phyloP scores from a whole-genome alignment of 2,113 vertebrate genomes.

The Tenrec ecaudatus region DNA sequence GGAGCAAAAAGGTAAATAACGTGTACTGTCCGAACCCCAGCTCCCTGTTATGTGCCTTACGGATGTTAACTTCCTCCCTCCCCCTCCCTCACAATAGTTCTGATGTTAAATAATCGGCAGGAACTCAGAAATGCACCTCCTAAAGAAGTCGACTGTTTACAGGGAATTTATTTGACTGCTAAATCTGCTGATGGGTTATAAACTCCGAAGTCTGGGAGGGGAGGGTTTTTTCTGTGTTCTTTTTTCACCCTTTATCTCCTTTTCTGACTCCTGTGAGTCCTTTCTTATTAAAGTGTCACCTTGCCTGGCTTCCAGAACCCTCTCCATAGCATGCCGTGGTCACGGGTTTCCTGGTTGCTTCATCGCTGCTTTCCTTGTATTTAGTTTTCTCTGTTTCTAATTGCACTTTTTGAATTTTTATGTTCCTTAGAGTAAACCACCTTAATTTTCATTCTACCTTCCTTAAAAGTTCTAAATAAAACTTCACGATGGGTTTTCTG shows the following conservation, averaged over 20 bases:
- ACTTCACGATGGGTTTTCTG: conserved; percentile 50
- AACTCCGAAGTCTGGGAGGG: conserved; percentile 86
- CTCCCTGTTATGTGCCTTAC: conserved; percentile 99
- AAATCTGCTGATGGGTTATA: conserved; percentile 92
- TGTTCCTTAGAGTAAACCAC: conserved; percentile 86
- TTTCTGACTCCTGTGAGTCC: conserved; percentile 91
- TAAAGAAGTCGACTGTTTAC: conserved; percentile 90
- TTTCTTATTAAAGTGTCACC: conserved; percentile 93
- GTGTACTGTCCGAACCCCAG: conserved; percentile 96
- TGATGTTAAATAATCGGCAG: conserved; percentile 93
- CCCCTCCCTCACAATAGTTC: conserved; percentile 88
- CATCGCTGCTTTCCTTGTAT: conserved; percentile 92
- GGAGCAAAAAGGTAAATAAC: conserved; percentile 99
- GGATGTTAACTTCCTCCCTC: conserved; percentile 94
- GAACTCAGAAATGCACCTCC: conserved; percentile 89
- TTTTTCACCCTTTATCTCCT: conserved; percentile 87
- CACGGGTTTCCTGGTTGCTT: conserved; percentile 93
- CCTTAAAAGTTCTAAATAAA: conserved; percentile 82
- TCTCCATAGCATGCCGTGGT: conserved; percentile 97
- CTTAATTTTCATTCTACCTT: conserved; percentile 87
- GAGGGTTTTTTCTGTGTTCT: conserved; percentile 85
- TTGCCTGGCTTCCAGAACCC: conserved; percentile 96
- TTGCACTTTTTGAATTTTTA: conserved; percentile 87
- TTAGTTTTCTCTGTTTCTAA: conserved; percentile 87
- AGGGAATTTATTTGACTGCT: conserved; percentile 90